A percentile compares a stretch with the other conserved stretches of the same genome.
Conservation (phyloP, 2,888 invertebrate genomes). For the Pollenia amentaria region DNA sequence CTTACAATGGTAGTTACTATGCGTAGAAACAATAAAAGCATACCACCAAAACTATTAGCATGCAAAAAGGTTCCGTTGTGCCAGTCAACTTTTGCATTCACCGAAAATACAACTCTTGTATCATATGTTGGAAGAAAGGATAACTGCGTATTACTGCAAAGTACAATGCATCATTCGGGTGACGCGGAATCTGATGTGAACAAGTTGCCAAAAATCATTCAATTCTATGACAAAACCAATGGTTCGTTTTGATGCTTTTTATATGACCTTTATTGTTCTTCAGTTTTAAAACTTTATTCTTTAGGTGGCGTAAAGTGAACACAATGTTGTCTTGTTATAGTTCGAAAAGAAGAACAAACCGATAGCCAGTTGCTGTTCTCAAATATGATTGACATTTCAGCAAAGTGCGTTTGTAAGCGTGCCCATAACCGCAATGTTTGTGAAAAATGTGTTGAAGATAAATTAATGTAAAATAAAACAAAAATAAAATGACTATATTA, state of each 20-base stretch:
- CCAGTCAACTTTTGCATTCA: constrained; percentile 20
- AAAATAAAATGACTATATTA: no score
- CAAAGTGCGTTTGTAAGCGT: neutral
- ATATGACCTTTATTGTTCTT: neutral
- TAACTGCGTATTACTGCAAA: constrained; percentile 3
- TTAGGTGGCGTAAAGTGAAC: neutral
- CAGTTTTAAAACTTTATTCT: neutral
- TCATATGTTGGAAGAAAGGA: neutral
- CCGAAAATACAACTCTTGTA: neutral
- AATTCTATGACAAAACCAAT: constrained; percentile 21
- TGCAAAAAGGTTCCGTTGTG: constrained; percentile 3
- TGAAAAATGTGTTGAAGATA: constrained; percentile 1
- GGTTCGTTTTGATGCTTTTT: neutral
- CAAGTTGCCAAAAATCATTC: constrained; percentile 25
- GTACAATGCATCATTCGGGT: neutral
- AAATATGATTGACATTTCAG: constrained; percentile 18
- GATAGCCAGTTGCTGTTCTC: constrained; percentile 16
- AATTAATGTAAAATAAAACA: no score
- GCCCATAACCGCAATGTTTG: neutral
- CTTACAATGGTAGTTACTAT: constrained; percentile 28
- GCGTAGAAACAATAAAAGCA: constrained; percentile 8
- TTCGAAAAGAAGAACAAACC: constrained; percentile 20
- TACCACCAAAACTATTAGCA: neutral
- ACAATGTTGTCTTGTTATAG: constrained; percentile 1
- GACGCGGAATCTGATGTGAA: neutral